A percentile compares a stretch with the other conserved stretches of the same genome.
phyloP scores from a whole-genome alignment of 2,888 invertebrate genomes.

The Boloria selene region DNA sequence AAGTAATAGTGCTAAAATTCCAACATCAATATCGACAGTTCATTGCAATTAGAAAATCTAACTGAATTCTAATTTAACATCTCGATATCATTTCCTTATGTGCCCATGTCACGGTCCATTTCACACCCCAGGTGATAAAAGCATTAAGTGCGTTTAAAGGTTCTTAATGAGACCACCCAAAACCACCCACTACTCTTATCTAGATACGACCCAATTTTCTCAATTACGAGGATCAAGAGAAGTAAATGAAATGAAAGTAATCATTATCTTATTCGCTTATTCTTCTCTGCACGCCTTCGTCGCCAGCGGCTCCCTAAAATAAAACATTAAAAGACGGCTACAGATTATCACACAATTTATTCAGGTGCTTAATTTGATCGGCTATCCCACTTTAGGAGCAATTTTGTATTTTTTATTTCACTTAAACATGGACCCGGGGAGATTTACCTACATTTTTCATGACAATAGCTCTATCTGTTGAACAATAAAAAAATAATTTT shows the following conservation, averaged over 20 bases:
- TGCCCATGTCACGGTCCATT: conserved; percentile 59
- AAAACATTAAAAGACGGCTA: conserved; percentile 78
- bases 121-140: conserved; percentile 76
- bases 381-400: conserved; percentile 73
- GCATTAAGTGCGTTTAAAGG: conserved; percentile 77
- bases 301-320: conserved; percentile 63
- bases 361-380: conserved; percentile 82
- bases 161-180: conserved; percentile 68
- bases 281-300: conserved; percentile 60
- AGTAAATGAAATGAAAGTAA: conserved; percentile 80
- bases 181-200: conserved; percentile 70
- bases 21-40: conserved; percentile 1
- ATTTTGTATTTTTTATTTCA: conserved; percentile 79
- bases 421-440: conserved; percentile 67
- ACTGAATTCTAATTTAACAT: conserved; percentile 2
- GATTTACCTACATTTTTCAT: conserved; percentile 73
- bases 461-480: conserved; percentile 50
- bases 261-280: conserved; percentile 78
- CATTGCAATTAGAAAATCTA: conserved; percentile 24
- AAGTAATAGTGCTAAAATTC: background rate
- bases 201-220: conserved; percentile 77
- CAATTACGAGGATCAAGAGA: conserved; percentile 79
- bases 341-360: conserved; percentile 82
- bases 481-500: conserved; percentile 45
- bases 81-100: conserved; percentile 29